Evolutionary conservation across 2,113 vertebrate species (phyloP).

Genomic region (Etia nguti): DNA sequence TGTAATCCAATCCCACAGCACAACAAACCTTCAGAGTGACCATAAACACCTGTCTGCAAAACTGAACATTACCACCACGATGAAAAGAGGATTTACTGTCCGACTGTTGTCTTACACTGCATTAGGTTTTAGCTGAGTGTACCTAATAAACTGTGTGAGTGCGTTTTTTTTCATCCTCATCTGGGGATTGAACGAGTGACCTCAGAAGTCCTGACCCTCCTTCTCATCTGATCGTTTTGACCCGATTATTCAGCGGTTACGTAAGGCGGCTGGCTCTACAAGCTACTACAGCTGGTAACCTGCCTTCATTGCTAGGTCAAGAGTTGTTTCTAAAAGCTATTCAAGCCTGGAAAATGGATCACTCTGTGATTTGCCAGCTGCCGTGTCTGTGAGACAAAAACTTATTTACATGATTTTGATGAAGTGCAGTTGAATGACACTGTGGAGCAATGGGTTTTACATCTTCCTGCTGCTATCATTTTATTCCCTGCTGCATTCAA

Average conservation of each 20-base stretch:
- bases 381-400: background rate
- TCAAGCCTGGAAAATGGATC: background rate
- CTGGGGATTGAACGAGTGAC: background rate
- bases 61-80: background rate
- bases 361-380: background rate
- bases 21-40: background rate
- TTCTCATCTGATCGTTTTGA: background rate
- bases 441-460: background rate
- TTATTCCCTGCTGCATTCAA: slow-evolving; percentile 9
- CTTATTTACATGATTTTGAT: background rate
- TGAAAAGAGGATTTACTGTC: background rate
- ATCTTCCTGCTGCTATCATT: slow-evolving; percentile 8
- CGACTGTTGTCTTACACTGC: background rate
- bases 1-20: background rate
- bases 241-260: background rate
- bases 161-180: background rate
- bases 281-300: background rate
- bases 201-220: background rate
- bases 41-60: background rate
- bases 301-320: background rate
- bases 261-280: background rate
- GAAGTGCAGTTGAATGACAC: background rate
- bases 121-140: background rate
- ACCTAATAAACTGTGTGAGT: background rate
- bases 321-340: background rate